Base-by-base conservation (phyloP, 2,797 vertebrate species). In the Xiphorhynchus erythropygius region DNA sequence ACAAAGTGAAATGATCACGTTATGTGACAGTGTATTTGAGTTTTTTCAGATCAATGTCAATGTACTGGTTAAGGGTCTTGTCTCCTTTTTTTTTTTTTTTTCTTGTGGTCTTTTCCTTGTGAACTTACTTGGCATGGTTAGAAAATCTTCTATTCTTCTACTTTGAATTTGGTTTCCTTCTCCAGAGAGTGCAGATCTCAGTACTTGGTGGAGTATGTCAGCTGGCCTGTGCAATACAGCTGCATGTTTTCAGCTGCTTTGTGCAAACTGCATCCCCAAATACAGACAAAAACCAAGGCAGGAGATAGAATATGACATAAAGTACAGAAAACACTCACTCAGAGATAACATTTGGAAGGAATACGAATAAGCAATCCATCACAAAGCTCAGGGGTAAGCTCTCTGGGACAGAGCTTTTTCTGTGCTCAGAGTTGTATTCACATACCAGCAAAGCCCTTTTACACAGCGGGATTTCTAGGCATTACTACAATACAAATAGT, bases 401-500 rank as follows among this genome's bases (percentile, higher is more conserved):
- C 76, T n/a, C 57, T 85, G 75, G 76, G 94, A 91, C 47, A 28
- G 73, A 87, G 84, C 32, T 76, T 76, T 70, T 81, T 63, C 70
- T 70, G 47, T 9, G 50, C 33, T 83, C 90, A 30, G 73, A 87
- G 84, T 17, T 84, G 47, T 9, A 42, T 23, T 56, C 73, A 37
- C 52, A 14, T 35, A 69, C 41, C 87, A 90, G 89, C 87, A 81
- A 79, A 92, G 70, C 87, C 85, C 67, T 46, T 18, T 60, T 42
- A 91, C 80, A 16, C 83, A 53, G 63, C 19, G 89, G 87, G 87
- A 91, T 84, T 86, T 88, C 87, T 32, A 70, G 82, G 91, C 70
- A 53, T 89, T 94, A 53, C 80, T 46, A 67, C 74, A 94, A 82
- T 79, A 67, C 89, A 93, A 96, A 95, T 93, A 97, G 86, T 74